Evolutionary conservation across 2,888 invertebrate genomes (phyloP).

Genomic region (Phaonia tiefii): DNA sequence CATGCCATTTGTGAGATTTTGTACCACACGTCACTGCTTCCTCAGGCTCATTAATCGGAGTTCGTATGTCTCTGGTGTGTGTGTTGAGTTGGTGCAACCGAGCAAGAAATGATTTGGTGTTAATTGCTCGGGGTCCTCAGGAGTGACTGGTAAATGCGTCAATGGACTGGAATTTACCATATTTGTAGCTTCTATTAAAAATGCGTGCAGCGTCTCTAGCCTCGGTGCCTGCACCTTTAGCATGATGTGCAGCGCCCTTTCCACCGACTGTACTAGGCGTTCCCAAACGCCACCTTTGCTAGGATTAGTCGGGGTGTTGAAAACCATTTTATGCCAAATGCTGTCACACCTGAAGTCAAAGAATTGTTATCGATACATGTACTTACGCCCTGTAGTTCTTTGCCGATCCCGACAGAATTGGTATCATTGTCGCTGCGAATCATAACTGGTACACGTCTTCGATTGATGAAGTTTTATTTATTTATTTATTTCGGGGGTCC

Average conservation of each 20-base stretch:
- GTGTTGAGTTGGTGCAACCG: constrained; percentile 23
- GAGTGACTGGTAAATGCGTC: constrained; percentile 28
- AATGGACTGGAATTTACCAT: constrained; percentile 46
- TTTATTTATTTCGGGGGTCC: no score
- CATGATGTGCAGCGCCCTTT: constrained; percentile 14
- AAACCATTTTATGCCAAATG: no score
- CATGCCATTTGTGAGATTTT: constrained; percentile 36
- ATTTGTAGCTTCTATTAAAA: no score
- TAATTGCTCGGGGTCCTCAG: constrained; percentile 9
- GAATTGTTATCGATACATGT: constrained; percentile 16
- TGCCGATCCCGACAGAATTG: constrained; percentile 46
- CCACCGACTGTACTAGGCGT: no score
- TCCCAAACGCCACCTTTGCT: constrained; percentile 10
- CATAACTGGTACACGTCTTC: no score
- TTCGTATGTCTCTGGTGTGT: constrained; percentile 5
- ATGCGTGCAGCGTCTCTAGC: no score
- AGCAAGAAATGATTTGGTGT: constrained; percentile 42
- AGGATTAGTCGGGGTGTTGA: not conserved
- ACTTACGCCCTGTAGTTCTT: constrained; percentile 31
- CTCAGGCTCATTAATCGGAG: not conserved
- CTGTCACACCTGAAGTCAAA: not conserved
- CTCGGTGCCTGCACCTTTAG: constrained; percentile 66
- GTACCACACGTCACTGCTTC: no score
- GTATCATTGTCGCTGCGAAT: no score
- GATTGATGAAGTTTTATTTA: constrained; percentile 57